Base-by-base conservation (phyloP, 2,797 vertebrate species). In the Enteromius paludinosus region DNA sequence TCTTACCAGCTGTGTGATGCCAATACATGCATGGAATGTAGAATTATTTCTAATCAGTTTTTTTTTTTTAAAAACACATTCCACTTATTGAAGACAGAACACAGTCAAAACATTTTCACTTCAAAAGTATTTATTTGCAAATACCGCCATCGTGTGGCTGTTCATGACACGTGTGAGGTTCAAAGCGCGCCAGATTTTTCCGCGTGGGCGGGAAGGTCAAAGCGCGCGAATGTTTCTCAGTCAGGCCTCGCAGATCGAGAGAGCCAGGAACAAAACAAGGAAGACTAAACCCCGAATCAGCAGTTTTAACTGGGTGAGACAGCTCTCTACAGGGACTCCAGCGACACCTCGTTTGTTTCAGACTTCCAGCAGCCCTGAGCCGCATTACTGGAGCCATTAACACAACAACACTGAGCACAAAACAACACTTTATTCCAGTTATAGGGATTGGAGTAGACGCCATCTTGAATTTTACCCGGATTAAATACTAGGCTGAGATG, bases 81-180 rank as follows among this genome's bases (percentile, higher is more conserved):
- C 20, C 7, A 9, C n/a, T 61, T 15, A 43, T 11, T 9, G 4
- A 43, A 70, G 10, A 38, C 52, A 25, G n/a, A 64, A 45, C 4
- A 11, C 9, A 28, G 41, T n/a, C 33, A 14, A 28, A 4, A 45
- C 3, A 1, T 6, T 8, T 11, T 12, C 18, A 18, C 25, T 11
- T 14, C 5, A 4, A 4, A 14, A 2, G 3, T 0, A 70, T 85
- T 69, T 82, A 78, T 45, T 41, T 15, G 86, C 17, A 23, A 62
- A 85, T 47, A 88, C 85, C 84, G 6, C 89, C 94, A 93, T 80
- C 93, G 87, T 56, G 90, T 92, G 93, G 90, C 66, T 1, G 9
- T 70, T 45, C 3, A 4, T 14, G 8, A 5, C 59, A 41, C 25
- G 10, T 41, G 43, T 18, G 25, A 12, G 14, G 52, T 18, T 12